Conservation (phyloP, 2,113 vertebrate genomes). For the Azemiops feae region DNA sequence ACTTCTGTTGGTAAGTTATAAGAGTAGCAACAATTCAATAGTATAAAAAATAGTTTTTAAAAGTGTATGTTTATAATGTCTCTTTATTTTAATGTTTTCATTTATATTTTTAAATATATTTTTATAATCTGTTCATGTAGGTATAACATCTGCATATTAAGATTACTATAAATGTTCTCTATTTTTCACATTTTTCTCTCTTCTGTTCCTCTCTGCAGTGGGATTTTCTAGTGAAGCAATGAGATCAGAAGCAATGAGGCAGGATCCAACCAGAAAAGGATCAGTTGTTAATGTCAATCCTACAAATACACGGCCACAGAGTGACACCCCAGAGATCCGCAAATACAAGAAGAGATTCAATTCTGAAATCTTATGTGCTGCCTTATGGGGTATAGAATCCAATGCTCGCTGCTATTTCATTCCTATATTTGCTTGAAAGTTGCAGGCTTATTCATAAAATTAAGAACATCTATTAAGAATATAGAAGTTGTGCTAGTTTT, state of each 20-base stretch:
- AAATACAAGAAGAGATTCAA: conserved; percentile 99
- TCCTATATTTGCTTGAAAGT: background rate
- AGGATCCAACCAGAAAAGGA: conserved; percentile 92
- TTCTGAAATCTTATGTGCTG: conserved; percentile 96
- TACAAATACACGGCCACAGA: conserved; percentile 96
- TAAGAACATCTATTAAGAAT: background rate
- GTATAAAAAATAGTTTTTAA: conserved; percentile 35
- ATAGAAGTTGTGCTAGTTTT: background rate
- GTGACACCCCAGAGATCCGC: conserved; percentile 96
- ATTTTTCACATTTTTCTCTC: conserved; percentile 49
- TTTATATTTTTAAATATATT: conserved; percentile 58
- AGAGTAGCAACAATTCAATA: conserved; percentile 12
- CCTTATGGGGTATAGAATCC: conserved; percentile 87
- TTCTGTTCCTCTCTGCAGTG: conserved; percentile 65
- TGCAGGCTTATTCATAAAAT: background rate
- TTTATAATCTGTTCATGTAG: background rate
- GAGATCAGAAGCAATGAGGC: conserved; percentile 90
- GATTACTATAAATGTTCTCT: conserved; percentile 22
- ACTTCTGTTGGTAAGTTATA: conserved; percentile 90
- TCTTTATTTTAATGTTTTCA: conserved; percentile 57
- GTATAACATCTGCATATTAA: background rate
- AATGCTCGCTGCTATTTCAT: background rate
- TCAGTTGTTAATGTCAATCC: conserved; percentile 99
- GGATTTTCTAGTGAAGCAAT: conserved; percentile 91
- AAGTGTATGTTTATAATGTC: conserved; percentile 42